Evolutionary conservation across 2,797 vertebrate species (phyloP).

Genomic region (Spea hammondii): DNA sequence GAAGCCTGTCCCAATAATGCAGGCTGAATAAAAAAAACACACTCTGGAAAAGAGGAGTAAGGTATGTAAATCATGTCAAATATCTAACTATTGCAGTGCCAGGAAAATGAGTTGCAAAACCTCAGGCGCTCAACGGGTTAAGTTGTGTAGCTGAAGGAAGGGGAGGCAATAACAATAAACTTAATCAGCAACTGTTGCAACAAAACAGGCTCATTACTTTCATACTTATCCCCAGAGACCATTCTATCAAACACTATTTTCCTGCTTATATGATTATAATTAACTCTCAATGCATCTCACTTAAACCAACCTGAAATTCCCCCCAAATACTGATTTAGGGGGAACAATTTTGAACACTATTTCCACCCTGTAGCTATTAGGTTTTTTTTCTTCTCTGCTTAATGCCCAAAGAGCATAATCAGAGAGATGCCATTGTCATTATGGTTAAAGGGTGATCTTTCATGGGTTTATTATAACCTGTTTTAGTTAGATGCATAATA

Average conservation of each 20-base stretch:
- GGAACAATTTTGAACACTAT: neutral
- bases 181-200: neutral
- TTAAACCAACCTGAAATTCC: neutral
- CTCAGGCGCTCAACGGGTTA: neutral
- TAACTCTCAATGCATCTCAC: conserved; percentile 31
- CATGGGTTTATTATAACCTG: no score
- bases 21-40: no score
- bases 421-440: no score
- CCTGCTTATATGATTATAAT: conserved; percentile 22
- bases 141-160: neutral
- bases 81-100: neutral
- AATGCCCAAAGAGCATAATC: no score
- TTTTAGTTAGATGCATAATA: no score
- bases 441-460: no score
- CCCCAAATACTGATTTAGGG: no score
- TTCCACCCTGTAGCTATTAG: no score
- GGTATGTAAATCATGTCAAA: no score
- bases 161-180: neutral
- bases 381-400: no score
- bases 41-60: no score
- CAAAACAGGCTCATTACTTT: conserved; percentile 12
- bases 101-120: neutral
- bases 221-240: conserved; percentile 13
- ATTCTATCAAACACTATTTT: conserved; percentile 19
- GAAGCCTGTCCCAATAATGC: no score